Base-by-base conservation (phyloP, 2,113 vertebrate species). In the Cathartes aura region DNA sequence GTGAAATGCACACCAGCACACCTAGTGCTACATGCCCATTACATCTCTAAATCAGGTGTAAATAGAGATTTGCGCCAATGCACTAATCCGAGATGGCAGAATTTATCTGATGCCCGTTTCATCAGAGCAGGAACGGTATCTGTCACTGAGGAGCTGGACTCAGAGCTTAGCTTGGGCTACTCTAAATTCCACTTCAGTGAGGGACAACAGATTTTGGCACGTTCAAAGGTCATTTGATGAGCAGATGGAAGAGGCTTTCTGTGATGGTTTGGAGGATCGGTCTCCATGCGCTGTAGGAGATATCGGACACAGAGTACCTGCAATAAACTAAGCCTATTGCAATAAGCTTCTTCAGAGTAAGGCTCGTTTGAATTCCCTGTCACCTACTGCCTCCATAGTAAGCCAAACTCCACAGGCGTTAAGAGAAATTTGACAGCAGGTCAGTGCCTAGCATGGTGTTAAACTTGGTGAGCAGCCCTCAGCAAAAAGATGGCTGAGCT, bases 151-250 rank as follows among this genome's bases (percentile, higher is more conserved):
- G 81, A 95, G 87, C 53, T 18, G 76, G 55, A 9, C 83, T 59
- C 27, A 1, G 52, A 59, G 91, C 90, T 94, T 43, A 94, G 93
- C 55, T 7, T 19, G 47, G 64, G 38, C 93, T 95, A 34, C 87
- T 94, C 93, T 30, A 58, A 89, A 96, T 93, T 82, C 92, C 84
- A n/a, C 58, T 30, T 12, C 89, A 48, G 56, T 85, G 95, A 97
- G 91, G 56, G 73, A 76, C 36, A 52, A 72, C 9, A 2, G 56
- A 47, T 89, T 90, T 42, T 91, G 81, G 81, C 91, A 80, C 17
- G 36, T 27, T 38, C 52, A 90, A 97, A 97, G 87, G 93, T 96
- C 95, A 95, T n/a, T 62, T 42, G 71, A 80, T 43, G 87, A 73
- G 73, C 89, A 78, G 87, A 78, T 84, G 72, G 68, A 75, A 38